Conservation (phyloP, 2,113 vertebrate species). For the Catharus bicknelli region DNA sequence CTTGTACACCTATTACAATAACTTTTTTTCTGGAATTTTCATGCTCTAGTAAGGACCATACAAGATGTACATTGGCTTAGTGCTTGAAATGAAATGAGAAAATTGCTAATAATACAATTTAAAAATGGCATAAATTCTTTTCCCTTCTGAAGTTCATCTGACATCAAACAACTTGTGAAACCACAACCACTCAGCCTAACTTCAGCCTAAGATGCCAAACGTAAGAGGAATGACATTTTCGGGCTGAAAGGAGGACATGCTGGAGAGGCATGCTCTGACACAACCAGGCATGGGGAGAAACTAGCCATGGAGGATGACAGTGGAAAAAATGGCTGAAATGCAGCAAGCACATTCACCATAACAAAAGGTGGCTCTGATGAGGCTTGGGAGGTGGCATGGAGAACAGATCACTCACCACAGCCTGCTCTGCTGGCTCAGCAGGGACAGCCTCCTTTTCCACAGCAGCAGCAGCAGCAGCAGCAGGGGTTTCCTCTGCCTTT, state of each 20-base stretch:
- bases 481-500: constrained; percentile 59
- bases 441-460: constrained; percentile 20
- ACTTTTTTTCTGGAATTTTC: background rate
- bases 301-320: background rate
- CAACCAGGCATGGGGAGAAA: rapidly evolving
- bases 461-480: background rate
- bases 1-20: background rate
- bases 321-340: constrained; percentile 20
- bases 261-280: background rate
- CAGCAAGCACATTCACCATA: background rate
- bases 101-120: background rate
- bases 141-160: background rate
- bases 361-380: background rate
- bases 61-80: background rate
- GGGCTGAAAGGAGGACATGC: background rate
- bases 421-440: constrained; percentile 70
- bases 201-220: background rate
- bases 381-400: rapidly evolving
- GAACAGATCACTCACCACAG: constrained; percentile 80
- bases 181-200: background rate
- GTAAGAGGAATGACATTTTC: background rate
- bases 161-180: background rate
- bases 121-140: background rate
- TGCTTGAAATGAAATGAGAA: background rate
- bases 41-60: background rate